These are phyloP conservation scores for Pyrgus malvae DNA, from an alignment of 2,888 invertebrate genomes.

Conservation along the genomic window DNA sequence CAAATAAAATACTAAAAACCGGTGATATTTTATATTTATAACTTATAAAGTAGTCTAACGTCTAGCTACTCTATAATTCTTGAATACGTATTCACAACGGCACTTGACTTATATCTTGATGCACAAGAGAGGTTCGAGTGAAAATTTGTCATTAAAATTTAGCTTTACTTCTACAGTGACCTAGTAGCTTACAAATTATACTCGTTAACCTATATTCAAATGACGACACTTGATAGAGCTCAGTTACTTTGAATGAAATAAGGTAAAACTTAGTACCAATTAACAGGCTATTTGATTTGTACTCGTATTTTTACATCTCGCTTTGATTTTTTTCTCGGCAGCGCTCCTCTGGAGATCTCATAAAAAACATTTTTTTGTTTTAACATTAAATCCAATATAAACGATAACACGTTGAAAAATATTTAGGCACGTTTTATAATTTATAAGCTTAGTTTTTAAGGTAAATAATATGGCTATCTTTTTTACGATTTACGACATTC, in stretches of 20 bases:
- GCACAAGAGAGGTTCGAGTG: slow-evolving; percentile 5
- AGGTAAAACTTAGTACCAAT: background rate
- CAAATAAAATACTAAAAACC: no score
- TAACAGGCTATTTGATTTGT: no score
- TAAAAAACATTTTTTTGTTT: no score
- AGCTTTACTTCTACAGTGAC: slow-evolving; percentile 20
- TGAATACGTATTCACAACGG: background rate
- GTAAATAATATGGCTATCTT: no score
- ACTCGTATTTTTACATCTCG: background rate
- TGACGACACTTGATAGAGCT: slow-evolving; percentile 19
- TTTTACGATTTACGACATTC: no score
- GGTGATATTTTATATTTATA: no score
- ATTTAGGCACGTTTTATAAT: no score
- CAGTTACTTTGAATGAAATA: background rate
- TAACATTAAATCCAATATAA: no score
- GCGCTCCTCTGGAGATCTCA: no score
- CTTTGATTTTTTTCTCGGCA: background rate
- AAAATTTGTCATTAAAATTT: slow-evolving; percentile 24
- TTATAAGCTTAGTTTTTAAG: no score
- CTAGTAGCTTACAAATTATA: slow-evolving; percentile 21
- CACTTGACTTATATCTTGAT: background rate
- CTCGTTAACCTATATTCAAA: slow-evolving; percentile 26
- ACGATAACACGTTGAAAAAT: no score
- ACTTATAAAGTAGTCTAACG: no score
- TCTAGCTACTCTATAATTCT: background rate